Evolutionary conservation across 2,797 vertebrate genomes (phyloP).

Genomic region (Cossypha dichroa): DNA sequence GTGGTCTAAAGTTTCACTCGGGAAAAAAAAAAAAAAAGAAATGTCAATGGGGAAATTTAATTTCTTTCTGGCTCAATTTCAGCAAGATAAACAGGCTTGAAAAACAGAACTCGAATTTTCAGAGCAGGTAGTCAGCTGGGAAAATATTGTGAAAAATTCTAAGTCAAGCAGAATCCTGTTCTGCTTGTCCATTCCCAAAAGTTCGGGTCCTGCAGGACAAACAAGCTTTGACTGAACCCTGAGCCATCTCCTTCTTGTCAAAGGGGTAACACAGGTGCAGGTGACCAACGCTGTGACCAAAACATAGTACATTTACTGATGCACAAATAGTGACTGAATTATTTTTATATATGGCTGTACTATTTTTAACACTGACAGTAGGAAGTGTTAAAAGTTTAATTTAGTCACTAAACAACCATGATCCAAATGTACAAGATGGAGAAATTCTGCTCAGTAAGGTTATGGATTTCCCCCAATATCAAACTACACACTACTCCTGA

Average conservation of each 20-base stretch:
- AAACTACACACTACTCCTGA: background rate
- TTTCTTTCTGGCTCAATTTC: background rate
- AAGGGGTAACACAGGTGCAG: background rate
- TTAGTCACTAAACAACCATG: background rate
- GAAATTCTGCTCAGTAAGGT: background rate
- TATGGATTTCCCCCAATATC: background rate
- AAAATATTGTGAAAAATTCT: background rate
- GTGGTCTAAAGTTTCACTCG: background rate
- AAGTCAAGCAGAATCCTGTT: background rate
- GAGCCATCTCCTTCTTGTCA: background rate
- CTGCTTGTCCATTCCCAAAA: background rate
- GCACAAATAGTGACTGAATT: background rate
- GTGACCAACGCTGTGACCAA: background rate
- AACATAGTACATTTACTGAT: background rate
- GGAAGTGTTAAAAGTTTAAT: background rate
- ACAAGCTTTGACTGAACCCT: background rate
- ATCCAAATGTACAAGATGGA: background rate
- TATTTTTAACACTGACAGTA: background rate
- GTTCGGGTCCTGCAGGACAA: background rate
- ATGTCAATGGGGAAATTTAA: background rate
- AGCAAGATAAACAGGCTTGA: background rate
- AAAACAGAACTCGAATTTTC: background rate
- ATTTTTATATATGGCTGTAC: background rate
- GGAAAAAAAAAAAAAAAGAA: background rate
- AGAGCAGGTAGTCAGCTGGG: background rate